phyloP scores from a whole-genome alignment of 2,113 vertebrate genomes.

The Nestor notabilis region DNA sequence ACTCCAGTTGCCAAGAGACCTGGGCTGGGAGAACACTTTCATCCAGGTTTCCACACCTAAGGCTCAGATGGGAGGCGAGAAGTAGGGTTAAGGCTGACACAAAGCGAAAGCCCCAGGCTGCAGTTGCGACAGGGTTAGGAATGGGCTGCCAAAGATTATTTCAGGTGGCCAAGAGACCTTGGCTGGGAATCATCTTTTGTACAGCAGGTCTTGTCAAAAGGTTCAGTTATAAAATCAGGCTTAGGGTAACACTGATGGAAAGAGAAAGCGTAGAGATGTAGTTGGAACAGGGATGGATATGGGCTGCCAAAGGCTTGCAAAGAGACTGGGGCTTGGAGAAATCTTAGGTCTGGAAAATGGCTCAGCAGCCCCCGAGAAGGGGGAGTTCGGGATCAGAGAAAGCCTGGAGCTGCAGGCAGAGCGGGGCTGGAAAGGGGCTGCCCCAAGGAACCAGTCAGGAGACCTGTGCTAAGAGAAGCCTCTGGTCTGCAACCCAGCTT shows the following conservation, averaged over 20 bases:
- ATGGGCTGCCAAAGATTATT: background rate
- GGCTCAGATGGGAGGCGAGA: background rate
- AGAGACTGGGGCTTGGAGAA: background rate
- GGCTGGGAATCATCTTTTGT: background rate
- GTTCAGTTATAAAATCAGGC: background rate
- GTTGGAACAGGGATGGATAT: background rate
- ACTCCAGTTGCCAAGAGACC: background rate
- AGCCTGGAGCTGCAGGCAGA: background rate
- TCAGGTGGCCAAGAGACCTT: background rate
- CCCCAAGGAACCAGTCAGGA: background rate
- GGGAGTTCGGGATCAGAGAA: background rate
- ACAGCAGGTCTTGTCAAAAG: background rate
- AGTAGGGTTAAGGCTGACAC: background rate
- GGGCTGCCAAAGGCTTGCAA: background rate
- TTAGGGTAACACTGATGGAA: background rate
- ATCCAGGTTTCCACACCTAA: background rate
- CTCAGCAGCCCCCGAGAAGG: background rate
- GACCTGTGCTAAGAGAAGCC: fast-evolving
- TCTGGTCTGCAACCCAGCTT: background rate
- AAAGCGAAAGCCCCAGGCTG: background rate
- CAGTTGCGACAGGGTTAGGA: background rate
- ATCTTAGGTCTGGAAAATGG: background rate
- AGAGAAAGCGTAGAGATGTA: background rate
- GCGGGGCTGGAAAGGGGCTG: background rate
- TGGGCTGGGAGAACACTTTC: background rate